Evolutionary conservation across 2,888 invertebrate genomes (phyloP), one percentile per base, ranked within the genome.

Genomic region (Malthinus flaveolus): DNA sequence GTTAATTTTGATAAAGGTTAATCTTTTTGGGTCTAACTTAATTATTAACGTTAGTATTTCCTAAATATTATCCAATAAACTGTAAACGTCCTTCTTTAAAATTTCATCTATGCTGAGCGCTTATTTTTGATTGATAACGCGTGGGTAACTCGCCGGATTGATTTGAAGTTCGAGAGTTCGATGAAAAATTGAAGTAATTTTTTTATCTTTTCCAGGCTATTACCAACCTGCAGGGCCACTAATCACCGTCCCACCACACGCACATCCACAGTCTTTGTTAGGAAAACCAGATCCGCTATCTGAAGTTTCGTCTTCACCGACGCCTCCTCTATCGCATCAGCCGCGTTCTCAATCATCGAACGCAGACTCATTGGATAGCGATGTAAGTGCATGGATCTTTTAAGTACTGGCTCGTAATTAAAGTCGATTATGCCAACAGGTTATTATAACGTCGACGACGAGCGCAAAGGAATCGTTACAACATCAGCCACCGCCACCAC

Each of bases 211-310:
- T 83, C 0, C 84, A 93, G 93, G 93, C 77, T 93, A 92, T 78
- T 94, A 93, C 82, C 94, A 94, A 82, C 94, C 94, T 70, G 93
- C 94, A 70, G 94, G 94, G 65, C 94, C 95, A 69, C 84, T 94
- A 78, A 93, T 94, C 75, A 88, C 86, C 68, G 86, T 88, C 69
- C 82, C 83, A 66, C 71, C 72, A 4, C 77, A 78, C 65, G 74
- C 74, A 37, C 75, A 75, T 66, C 68, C 72, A 49, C 75, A 76
- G 54, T 66, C 82, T 78, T 50, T 81, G 78, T 73, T 83, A 80
- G 76, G 81, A 79, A 66, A 83, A 81, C 48, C 81, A 65, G 70
- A 74, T 56, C 72, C 71, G 55, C 63, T 72, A 51, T 70, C 78
- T 58, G 74, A 77, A 62, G 80, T 83, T 62, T 83, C 84, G 66